Conservation (phyloP, 1,140 invertebrate species). For the Listronotus bonariensis region DNA sequence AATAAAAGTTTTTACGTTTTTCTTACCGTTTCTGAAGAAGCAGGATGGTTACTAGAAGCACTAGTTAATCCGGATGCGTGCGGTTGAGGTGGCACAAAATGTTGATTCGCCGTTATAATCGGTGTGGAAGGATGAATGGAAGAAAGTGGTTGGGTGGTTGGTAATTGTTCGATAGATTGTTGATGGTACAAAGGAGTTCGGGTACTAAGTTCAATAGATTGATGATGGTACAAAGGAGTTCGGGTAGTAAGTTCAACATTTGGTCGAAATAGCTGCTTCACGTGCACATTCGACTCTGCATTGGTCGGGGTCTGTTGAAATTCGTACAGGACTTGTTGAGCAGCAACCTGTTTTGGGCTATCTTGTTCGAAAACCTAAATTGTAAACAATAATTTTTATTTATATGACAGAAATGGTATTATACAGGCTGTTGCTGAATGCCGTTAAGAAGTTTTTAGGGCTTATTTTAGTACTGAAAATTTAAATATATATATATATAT, state of each 20-base stretch:
- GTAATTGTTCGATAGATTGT: background rate
- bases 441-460: too few relatives aligned
- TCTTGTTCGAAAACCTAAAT: slow-evolving; percentile 37
- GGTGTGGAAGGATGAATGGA: slow-evolving; percentile 2
- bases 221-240: slow-evolving; percentile 3
- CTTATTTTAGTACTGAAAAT: too few relatives aligned
- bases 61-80: background rate
- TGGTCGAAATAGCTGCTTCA: slow-evolving; percentile 43
- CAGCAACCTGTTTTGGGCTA: slow-evolving; percentile 43
- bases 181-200: background rate
- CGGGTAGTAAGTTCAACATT: slow-evolving; percentile 1
- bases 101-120: slow-evolving; percentile 3
- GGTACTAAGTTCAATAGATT: background rate
- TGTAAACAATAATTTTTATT: background rate
- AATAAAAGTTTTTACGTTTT: background rate
- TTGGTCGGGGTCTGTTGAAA: slow-evolving; percentile 47
- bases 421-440: too few relatives aligned
- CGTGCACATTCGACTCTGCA: slow-evolving; percentile 42
- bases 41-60: background rate
- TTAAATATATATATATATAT: too few relatives aligned
- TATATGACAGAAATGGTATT: background rate
- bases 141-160: background rate
- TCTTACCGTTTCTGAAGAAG: slow-evolving; percentile 6
- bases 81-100: background rate
- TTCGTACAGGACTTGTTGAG: slow-evolving; percentile 47